Percentiles rank a stretch among this genome's conserved stretches.
These are phyloP conservation scores for Myzus persicae DNA, from an alignment of 1,140 invertebrate species.

Conservation along the genomic window DNA sequence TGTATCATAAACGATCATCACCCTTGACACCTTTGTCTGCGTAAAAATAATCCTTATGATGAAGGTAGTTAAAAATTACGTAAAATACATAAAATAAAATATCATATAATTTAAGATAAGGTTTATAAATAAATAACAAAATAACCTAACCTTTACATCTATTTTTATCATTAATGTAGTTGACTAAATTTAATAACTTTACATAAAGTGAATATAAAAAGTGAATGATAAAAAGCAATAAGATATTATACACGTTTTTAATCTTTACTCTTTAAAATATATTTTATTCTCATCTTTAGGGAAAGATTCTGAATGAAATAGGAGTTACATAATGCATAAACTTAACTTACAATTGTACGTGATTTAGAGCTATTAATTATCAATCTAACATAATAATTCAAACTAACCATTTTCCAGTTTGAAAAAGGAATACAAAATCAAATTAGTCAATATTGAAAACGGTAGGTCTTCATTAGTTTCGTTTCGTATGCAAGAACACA, in stretches of 20 bases:
- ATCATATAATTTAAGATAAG: neutral
- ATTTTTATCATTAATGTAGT: neutral
- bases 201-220: neutral
- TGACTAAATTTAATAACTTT: neutral
- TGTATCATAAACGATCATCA: neutral
- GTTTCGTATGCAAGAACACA: too few species aligned
- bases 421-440: too few species aligned
- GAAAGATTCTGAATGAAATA: neutral
- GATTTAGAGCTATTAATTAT: too few species aligned
- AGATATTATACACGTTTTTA: neutral
- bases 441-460: too few species aligned
- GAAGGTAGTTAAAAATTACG: neutral
- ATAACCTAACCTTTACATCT: neutral
- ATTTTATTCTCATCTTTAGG: neutral
- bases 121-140: neutral
- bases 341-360: neutral
- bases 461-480: too few species aligned
- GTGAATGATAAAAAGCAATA: neutral
- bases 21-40: neutral
- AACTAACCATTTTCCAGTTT: too few species aligned
- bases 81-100: neutral
- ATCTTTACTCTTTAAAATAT: neutral
- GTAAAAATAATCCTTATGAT: neutral
- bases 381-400: too few species aligned
- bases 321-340: neutral